A percentile compares a stretch with the other conserved stretches of the same genome.
These are phyloP conservation scores for Tetheella fluctuosa DNA, from an alignment of 2,888 invertebrate genomes.

Conservation along the genomic window DNA sequence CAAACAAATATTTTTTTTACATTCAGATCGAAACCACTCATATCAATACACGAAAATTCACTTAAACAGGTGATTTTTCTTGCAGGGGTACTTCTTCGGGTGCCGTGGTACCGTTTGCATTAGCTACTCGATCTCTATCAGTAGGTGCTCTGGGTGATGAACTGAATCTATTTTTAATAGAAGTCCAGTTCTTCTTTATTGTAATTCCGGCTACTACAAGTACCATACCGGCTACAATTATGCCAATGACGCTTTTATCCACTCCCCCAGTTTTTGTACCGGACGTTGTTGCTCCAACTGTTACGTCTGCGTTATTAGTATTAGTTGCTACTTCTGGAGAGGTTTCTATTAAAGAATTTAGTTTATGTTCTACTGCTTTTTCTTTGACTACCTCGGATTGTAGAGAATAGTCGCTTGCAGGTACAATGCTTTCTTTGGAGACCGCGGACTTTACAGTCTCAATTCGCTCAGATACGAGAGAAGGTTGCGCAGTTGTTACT, in stretches of 20 bases:
- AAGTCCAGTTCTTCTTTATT: conserved; percentile 83
- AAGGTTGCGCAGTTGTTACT: conserved; percentile 22
- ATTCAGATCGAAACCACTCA: conserved; percentile 69
- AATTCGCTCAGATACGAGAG: conserved; percentile 14
- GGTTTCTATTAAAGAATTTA: conserved; percentile 39
- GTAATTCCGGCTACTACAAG: conserved; percentile 80
- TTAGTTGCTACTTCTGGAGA: conserved; percentile 30
- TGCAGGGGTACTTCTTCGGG: conserved; percentile 77
- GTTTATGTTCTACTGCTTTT: conserved; percentile 38
- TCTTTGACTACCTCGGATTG: conserved; percentile 55
- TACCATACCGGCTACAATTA: conserved; percentile 81
- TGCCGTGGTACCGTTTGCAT: conserved; percentile 60
- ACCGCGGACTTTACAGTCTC: background rate
- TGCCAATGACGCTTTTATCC: conserved; percentile 79
- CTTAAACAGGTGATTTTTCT: conserved; percentile 73
- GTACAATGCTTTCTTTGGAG: conserved; percentile 25
- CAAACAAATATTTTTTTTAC: conserved; percentile 54
- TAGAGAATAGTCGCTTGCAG: conserved; percentile 48
- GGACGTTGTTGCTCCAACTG: conserved; percentile 64
- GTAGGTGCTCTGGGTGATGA: conserved; percentile 65
- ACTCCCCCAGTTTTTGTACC: conserved; percentile 72
- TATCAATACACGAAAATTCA: conserved; percentile 13
- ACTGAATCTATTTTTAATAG: conserved; percentile 71
- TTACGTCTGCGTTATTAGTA: conserved; percentile 47
- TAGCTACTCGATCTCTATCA: conserved; percentile 51